A percentile compares a stretch with the other conserved stretches of the same genome.
Conservation (phyloP, 2,888 invertebrate genomes). For the Enchytraeus crypticus region DNA sequence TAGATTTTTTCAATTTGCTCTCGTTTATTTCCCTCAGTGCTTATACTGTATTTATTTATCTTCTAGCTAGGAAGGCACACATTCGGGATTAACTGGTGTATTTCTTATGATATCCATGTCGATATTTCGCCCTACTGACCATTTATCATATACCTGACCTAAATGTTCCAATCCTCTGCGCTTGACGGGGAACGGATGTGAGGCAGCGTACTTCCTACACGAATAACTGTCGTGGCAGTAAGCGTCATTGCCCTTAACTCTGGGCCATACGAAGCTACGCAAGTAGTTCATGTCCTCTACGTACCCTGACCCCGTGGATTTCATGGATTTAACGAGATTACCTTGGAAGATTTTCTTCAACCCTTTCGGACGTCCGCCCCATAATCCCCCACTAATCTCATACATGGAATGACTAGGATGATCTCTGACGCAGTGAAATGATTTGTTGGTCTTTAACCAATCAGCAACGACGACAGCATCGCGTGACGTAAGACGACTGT, state of each 20-base stretch:
- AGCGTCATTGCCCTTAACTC: not conserved
- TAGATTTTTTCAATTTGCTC: too few species aligned
- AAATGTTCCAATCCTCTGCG: conserved; percentile 6
- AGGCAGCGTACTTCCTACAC: not conserved
- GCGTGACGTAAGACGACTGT: conserved; percentile 5
- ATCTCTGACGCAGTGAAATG: conserved; percentile 14
- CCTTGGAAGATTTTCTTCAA: not conserved
- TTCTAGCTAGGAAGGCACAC: not conserved
- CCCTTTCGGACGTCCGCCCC: conserved; percentile 5
- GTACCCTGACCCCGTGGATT: not conserved
- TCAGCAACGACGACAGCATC: conserved; percentile 9
- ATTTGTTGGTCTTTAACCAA: conserved; percentile 8
- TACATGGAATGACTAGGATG: conserved; percentile 11
- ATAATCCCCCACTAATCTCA: conserved; percentile 3
- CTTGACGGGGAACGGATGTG: conserved; percentile 9
- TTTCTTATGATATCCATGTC: conserved; percentile 3
- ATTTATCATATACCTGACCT: conserved; percentile 5
- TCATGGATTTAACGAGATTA: not conserved
- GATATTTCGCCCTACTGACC: not conserved
- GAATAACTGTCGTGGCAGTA: conserved; percentile 9
- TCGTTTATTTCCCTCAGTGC: too few species aligned
- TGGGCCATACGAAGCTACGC: conserved; percentile 1
- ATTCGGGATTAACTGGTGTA: not conserved
- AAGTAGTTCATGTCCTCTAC: conserved; percentile 4
- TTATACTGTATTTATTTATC: too few species aligned